Evolutionary conservation across 2,888 invertebrate genomes (phyloP), one percentile per base, ranked within the genome.

Genomic region (Invenusta paracnida): DNA sequence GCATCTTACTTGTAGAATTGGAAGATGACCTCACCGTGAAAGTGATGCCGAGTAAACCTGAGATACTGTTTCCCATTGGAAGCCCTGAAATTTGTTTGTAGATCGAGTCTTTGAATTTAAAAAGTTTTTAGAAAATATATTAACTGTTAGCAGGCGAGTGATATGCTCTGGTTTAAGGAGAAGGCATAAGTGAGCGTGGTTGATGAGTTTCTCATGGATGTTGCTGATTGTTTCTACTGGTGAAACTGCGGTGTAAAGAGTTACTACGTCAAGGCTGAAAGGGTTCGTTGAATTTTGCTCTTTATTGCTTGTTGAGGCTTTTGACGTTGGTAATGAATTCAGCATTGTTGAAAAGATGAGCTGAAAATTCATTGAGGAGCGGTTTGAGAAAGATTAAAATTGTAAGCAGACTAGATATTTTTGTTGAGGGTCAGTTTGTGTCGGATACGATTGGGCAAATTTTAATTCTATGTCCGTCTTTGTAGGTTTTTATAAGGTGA

Each of bases 51-150:
- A 25, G 17, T 73, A 73, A 73, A 73, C 73, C 73, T 73, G 73
- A 73, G 73, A 73, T 73, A 73, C 73, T 73, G 73, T 73, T 73
- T 73, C 73, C 73, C 73, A 73, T 73, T 73, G 73, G 73, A 73
- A 73, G 73, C 11, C 73, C 73, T 73, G 73, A 73, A 23, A 73
- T 73, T 73, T 13, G 73, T n/a, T 73, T 73, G 73, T 73, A 73
- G 73, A 23, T 73, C 23, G 73, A 73, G 73, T 73, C 17, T 73
- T 73, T 23, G 73, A 73, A 73, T 73, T 73, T 2, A 73, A 73
- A 73, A 73, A 73, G 23, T 5, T 5, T 73, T 5, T 73, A 13
- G 73, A 23, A 73, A 73, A 73, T 5, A n/a, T n/a, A 23, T 13
- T 73, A 73, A 73, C 73, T 73, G 73, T 73, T 73, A 73, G 17